A percentile compares a stretch with the other conserved stretches of the same genome.
These are phyloP conservation scores for Lepilemur septentrionalis DNA, from an alignment of 2,797 vertebrate genomes.

Conservation along the genomic window DNA sequence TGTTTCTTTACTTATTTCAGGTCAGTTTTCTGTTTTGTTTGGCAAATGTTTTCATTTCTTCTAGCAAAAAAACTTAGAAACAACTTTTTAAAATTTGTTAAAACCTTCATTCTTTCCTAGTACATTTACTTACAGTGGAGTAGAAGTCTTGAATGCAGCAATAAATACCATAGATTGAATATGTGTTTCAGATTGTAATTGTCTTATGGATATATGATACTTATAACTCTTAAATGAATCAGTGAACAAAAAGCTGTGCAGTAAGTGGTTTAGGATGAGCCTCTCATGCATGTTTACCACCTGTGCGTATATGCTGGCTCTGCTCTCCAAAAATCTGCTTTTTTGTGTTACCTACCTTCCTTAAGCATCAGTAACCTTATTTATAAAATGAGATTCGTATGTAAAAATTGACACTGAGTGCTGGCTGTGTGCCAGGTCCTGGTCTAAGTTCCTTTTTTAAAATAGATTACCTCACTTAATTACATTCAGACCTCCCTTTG, in stretches of 20 bases:
- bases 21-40: conserved; percentile 8
- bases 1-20: not conserved
- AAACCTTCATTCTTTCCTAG: not conserved
- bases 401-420: not conserved
- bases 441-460: not conserved
- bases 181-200: not conserved
- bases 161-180: not conserved
- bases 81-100: not conserved
- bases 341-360: not conserved
- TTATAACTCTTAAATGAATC: not conserved
- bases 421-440: not conserved
- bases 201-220: not conserved
- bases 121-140: not conserved
- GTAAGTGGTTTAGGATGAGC: not conserved
- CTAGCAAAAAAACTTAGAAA: not conserved
- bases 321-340: not conserved
- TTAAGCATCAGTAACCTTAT: not conserved
- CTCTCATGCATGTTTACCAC: not conserved
- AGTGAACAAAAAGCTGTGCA: not conserved
- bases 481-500: not conserved
- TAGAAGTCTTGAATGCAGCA: not conserved
- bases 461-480: not conserved
- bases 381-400: not conserved
- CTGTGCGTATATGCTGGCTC: not conserved
- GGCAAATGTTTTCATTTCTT: conserved; percentile 8